Base-by-base conservation (phyloP, 2,888 invertebrate species). In the Lamellibrachia columna region DNA sequence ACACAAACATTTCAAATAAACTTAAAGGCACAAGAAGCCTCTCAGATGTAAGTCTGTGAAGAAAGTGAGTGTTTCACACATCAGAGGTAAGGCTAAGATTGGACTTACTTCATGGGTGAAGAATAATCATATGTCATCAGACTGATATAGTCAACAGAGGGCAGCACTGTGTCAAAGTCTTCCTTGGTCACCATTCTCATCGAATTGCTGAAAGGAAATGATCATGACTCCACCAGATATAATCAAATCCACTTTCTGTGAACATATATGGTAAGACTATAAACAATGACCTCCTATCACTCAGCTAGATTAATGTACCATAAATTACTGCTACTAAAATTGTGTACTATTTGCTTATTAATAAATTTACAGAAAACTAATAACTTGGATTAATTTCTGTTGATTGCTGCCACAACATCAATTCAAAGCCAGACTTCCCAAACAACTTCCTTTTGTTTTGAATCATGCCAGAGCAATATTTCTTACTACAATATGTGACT, bases 121-220 rank as follows among this genome's bases (percentile, higher is more conserved):
- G 99, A 99, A 96, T 97, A 99, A 96, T 99, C 99, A 96, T 99
- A 99, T 0, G 99, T 99, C 99, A 99, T 99, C n/a, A 99, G 97
- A 60, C 99, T 99, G 95, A 99, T 98, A 53, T 98, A 98, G 95
- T 98, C 98, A 0, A 99, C 97, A 96, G 98, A 97, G 7, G 98
- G 97, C 93, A 98, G 98, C 92, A 99, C 97, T 91, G 97, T 97
- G 95, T 98, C 97, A 96, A 98, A 98, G 94, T 98, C 98, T 94
- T 98, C 97, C 93, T 97, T 97, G 58, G 97, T 97, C 96, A 99
- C 92, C 91, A 94, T 92, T 11, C 91, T 93, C 28, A 75, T 4
- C 6, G 75, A 75, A 22, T 75, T 6, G 22, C 75, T 75, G 75
- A 75, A 75, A n/a, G 75, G 22, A 15, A 75, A 75, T 9, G 9